Evolutionary conservation across 2,797 vertebrate genomes (phyloP).

Genomic region (Crocodylus rhombifer): DNA sequence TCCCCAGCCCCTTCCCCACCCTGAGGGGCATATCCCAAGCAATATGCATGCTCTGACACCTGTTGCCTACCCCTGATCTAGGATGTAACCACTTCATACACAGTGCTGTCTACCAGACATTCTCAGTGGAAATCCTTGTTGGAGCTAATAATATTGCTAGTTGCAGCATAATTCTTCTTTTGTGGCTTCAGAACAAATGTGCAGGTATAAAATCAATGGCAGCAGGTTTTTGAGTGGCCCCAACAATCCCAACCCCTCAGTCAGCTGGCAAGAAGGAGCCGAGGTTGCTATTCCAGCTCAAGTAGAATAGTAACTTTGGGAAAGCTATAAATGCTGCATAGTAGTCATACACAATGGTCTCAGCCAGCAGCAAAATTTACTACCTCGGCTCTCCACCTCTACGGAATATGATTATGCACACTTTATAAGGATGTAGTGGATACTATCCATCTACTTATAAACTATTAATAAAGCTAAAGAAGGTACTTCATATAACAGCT

Average conservation of each 20-base stretch:
- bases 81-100: neutral
- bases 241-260: neutral
- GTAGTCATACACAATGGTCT: neutral
- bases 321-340: neutral
- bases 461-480: neutral
- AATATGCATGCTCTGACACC: too few species aligned
- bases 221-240: neutral
- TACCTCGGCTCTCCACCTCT: neutral
- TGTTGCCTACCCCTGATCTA: too few species aligned
- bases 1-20: too few species aligned
- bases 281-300: neutral
- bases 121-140: neutral
- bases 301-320: neutral
- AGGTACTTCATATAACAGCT: neutral
- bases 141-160: neutral
- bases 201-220: neutral
- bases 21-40: too few species aligned
- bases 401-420: neutral
- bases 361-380: neutral
- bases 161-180: neutral
- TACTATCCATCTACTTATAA: neutral
- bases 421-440: neutral
- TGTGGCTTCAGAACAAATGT: neutral
- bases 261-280: neutral
- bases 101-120: accelerated